Evolutionary conservation across 2,888 invertebrate species (phyloP).

Genomic region (Leptinotarsa tumamoca): DNA sequence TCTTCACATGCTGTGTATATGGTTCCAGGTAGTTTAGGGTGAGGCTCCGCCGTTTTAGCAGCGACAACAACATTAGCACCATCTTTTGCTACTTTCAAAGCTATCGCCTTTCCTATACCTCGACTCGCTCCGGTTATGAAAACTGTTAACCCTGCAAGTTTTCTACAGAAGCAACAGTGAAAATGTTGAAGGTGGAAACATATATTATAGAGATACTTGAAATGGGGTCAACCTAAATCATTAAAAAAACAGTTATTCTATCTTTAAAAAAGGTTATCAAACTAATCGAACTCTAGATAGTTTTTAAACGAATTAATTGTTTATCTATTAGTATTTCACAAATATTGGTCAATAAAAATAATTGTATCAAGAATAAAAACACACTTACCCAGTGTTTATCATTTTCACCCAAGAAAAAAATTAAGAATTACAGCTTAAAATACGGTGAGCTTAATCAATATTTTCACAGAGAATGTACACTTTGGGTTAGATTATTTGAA

Average conservation of each 20-base stretch:
- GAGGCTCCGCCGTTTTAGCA: conserved; percentile 90
- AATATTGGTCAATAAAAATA: too few species aligned
- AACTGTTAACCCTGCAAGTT: conserved; percentile 87
- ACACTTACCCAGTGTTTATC: conserved; percentile 51
- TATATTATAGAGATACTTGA: too few species aligned
- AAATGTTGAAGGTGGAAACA: too few species aligned
- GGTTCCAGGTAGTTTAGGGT: conserved; percentile 92
- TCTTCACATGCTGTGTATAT: conserved; percentile 92
- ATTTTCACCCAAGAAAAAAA: conserved; percentile 31
- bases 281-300: too few species aligned
- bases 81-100: conserved; percentile 90
- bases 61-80: conserved; percentile 93
- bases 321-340: too few species aligned
- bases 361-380: neutral
- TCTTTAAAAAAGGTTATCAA: too few species aligned
- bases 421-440: neutral
- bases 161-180: conserved; percentile 64
- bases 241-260: too few species aligned
- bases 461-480: neutral
- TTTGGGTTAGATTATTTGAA: neutral
- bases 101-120: conserved; percentile 96
- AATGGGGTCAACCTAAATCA: too few species aligned
- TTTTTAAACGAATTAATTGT: too few species aligned
- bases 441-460: neutral
- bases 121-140: conserved; percentile 97